Base-by-base conservation (phyloP, 2,113 vertebrate genomes). In the Oncorhynchus mykiss region DNA sequence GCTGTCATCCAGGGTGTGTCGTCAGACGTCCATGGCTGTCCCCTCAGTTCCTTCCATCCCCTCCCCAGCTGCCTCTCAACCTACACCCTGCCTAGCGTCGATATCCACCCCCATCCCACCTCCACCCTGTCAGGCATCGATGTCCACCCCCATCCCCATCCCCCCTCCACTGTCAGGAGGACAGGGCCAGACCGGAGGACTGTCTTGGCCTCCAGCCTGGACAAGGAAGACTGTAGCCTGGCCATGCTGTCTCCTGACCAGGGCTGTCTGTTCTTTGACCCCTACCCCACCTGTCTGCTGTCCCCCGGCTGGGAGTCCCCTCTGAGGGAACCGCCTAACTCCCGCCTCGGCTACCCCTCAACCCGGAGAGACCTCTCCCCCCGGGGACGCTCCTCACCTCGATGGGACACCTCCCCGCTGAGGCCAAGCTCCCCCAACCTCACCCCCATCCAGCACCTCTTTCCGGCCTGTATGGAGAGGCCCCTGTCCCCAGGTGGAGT, bases 381-480 rank as follows among this genome's bases (percentile, higher is more conserved):
- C 0, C 79, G 91, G n/a, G 85, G 89, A 45, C 91, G 91, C 64
- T 87, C 89, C 45, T 88, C 91, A 29, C 89, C 90, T 0, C 84
- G 95, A 72, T 97, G 95, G 5, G 96, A 98, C 79, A 94, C 95
- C 60, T 96, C 96, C n/a, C 95, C 96, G 11, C 90, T 95, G 65
- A 95, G 96, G 89, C 96, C 96, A 34, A 85, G 95, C 79, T 99
- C 96, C 68, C 96, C 97, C 88, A 79, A 83, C 71, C 85, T 91
- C 76, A 82, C 87, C 4, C 84, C 91, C 31, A 85, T 91, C 66
- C 92, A 89, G 73, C 92, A 92, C 76, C 88, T 91, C 5, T 92
- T 90, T 45, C 89, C 91, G 0, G 85, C 71, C 66, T 82, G 88
- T 0, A 31, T 88, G 11, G 88, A 91, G 45, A 95, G 95, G 76